Evolutionary conservation across 1,140 invertebrate genomes (phyloP).

Genomic region (Dendroctonus valens): DNA sequence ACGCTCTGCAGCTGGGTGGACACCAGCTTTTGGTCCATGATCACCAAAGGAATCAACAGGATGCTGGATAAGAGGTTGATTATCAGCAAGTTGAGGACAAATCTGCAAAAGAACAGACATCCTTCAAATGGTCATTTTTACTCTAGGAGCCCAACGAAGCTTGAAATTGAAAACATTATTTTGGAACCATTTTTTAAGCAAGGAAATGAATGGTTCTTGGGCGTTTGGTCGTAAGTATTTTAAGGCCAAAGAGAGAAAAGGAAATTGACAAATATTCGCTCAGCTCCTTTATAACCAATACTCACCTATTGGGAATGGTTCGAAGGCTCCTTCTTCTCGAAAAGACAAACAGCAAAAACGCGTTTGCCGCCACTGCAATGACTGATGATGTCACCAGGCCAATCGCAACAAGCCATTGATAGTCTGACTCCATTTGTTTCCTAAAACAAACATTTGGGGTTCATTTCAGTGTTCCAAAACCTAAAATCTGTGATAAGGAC

Average conservation of each 20-base stretch:
- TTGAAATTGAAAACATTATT: too few relatives aligned
- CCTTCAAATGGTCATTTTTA: too few relatives aligned
- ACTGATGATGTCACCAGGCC: conserved; percentile 46
- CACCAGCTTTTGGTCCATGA: conserved; percentile 51
- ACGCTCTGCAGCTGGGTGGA: background rate
- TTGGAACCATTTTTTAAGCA: too few relatives aligned
- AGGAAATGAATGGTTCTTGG: too few relatives aligned
- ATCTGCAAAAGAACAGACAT: conserved; percentile 53
- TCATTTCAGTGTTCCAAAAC: too few relatives aligned
- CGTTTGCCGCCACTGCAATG: conserved; percentile 54
- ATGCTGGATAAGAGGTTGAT: conserved; percentile 65
- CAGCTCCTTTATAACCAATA: too few relatives aligned
- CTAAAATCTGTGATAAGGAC: too few relatives aligned
- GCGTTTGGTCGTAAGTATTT: too few relatives aligned
- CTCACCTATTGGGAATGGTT: conserved; percentile 50
- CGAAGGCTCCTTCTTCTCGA: conserved; percentile 51
- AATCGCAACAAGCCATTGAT: conserved; percentile 45
- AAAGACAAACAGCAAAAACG: conserved; percentile 58
- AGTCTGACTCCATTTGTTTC: conserved; percentile 43
- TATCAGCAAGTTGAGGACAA: conserved; percentile 67
- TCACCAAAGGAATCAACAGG: conserved; percentile 60
- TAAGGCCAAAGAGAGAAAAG: too few relatives aligned
- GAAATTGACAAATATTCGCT: too few relatives aligned
- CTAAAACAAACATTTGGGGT: conserved; percentile 33
- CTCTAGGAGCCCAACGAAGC: too few relatives aligned